These are phyloP conservation scores for Anticlea derivata DNA, from an alignment of 2,888 invertebrate genomes.

Conservation along the genomic window DNA sequence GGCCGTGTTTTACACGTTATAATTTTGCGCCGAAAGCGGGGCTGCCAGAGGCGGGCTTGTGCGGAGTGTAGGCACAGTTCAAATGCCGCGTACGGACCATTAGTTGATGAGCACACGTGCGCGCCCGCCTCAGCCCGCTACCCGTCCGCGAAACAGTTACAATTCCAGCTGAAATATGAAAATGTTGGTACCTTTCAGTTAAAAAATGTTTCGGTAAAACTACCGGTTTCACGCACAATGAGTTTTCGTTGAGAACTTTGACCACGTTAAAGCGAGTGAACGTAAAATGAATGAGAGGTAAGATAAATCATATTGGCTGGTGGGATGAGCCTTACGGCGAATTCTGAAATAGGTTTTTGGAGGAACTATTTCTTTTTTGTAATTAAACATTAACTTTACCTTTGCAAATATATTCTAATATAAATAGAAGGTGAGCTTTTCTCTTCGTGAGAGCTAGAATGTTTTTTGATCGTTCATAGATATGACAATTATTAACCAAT, in stretches of 20 bases:
- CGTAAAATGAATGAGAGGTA: conserved; percentile 25
- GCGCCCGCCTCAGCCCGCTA: conserved; percentile 62
- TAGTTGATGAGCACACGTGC: conserved; percentile 83
- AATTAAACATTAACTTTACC: no score
- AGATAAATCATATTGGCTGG: conserved; percentile 13
- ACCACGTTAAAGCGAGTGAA: conserved; percentile 45
- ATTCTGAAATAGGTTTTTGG: not conserved
- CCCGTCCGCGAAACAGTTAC: conserved; percentile 65
- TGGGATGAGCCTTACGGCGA: not conserved
- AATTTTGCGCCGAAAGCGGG: conserved; percentile 81
- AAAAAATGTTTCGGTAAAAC: conserved; percentile 77
- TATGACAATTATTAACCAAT: conserved; percentile 3
- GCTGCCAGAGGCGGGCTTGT: conserved; percentile 71
- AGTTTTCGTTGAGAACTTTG: conserved; percentile 69
- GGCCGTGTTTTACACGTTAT: conserved; percentile 82
- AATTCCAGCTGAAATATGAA: conserved; percentile 80
- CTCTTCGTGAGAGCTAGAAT: no score
- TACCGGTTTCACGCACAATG: conserved; percentile 79
- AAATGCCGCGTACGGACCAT: conserved; percentile 84
- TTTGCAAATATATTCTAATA: no score
- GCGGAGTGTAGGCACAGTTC: conserved; percentile 76
- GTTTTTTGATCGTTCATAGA: not conserved
- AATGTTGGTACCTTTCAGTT: conserved; percentile 75
- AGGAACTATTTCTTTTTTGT: not conserved
- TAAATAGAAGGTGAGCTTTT: no score